phyloP scores from a whole-genome alignment of 2,113 vertebrate species.

The Empidonax traillii region DNA sequence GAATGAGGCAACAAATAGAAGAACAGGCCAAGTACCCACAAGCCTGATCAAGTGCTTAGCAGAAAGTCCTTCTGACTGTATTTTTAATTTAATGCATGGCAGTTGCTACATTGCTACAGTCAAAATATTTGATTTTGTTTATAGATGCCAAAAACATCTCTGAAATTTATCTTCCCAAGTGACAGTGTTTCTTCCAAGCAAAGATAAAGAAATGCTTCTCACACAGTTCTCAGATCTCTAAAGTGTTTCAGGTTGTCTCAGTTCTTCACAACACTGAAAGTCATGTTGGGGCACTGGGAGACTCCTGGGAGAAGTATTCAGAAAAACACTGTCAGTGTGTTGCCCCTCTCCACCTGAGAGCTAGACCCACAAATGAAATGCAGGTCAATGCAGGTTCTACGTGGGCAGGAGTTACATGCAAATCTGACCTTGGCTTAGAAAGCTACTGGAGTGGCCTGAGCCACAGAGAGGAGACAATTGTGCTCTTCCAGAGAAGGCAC shows the following conservation, averaged over 20 bases:
- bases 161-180: slow-evolving; percentile 11
- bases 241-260: background rate
- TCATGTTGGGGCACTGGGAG: background rate
- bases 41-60: background rate
- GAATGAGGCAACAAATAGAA: background rate
- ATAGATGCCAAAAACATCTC: background rate
- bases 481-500: background rate
- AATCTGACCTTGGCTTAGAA: background rate
- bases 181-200: background rate
- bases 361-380: background rate
- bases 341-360: background rate
- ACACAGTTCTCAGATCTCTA: background rate
- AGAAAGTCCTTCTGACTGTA: background rate
- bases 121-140: slow-evolving; percentile 42
- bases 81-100: background rate
- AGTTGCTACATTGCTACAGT: background rate
- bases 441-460: background rate
- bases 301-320: background rate
- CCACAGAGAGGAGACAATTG: background rate
- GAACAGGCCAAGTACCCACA: background rate
- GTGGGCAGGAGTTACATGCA: fast-evolving
- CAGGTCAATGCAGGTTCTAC: background rate
- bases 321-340: background rate
- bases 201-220: background rate
- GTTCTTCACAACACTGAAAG: background rate